These are phyloP conservation scores for Lasius platythorax DNA, from an alignment of 2,888 invertebrate species.

Conservation along the genomic window DNA sequence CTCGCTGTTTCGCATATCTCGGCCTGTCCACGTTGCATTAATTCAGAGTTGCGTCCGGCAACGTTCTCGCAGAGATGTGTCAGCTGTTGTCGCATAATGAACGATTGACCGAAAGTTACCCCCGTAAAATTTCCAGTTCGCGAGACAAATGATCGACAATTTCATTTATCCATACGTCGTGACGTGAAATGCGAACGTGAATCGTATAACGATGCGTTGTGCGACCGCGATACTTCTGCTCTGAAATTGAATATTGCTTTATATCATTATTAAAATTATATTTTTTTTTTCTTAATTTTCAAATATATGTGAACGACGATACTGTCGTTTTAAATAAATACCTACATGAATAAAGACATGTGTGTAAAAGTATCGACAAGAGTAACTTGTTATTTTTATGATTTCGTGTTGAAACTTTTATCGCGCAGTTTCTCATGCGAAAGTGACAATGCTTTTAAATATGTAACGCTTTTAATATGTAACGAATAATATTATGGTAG, in stretches of 20 bases:
- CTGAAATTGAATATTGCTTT: neutral
- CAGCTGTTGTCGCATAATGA: conserved; percentile 44
- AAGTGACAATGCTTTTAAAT: conserved; percentile 32
- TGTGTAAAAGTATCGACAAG: neutral
- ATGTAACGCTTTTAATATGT: conserved; percentile 21
- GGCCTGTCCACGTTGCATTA: conserved; percentile 68
- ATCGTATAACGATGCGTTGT: neutral
- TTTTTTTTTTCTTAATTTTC: neutral
- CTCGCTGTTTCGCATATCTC: conserved; percentile 54
- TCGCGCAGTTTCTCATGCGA: neutral
- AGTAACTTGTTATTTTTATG: conserved; percentile 9
- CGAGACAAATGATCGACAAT: conserved; percentile 34
- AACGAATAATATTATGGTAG: conserved; percentile 16
- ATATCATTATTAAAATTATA: neutral
- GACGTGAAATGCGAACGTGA: neutral
- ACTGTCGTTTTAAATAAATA: too few species aligned
- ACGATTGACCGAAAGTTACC: conserved; percentile 45
- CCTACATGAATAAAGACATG: neutral
- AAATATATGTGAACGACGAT: neutral
- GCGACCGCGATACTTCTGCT: neutral
- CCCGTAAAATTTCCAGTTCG: conserved; percentile 31
- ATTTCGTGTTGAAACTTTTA: conserved; percentile 5
- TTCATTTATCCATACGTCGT: neutral
- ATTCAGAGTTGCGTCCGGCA: conserved; percentile 66
- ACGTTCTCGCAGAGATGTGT: conserved; percentile 46